Evolutionary conservation across 2,797 vertebrate genomes (phyloP), one percentile per base, ranked within the genome.

Genomic region (Clarias pachynema): DNA sequence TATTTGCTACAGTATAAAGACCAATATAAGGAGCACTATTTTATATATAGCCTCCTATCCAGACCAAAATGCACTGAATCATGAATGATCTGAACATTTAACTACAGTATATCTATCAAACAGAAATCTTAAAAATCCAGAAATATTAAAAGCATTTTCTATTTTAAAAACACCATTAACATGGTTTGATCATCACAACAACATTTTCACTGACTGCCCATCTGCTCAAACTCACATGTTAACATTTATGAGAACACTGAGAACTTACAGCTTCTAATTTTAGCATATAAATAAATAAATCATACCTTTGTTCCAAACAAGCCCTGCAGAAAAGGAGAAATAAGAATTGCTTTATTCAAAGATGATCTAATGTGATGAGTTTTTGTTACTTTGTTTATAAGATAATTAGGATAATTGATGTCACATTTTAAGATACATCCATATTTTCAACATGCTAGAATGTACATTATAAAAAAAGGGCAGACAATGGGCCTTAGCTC

Each of bases 221-320:
- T 49, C 22, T 73, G 22, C 49, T n/a, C 37, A 73, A 73, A 24
- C 0, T n/a, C 24, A 26, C n/a, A 15, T 12, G 37, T 73, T 22
- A 1, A 6, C 4, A 72, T n/a, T 44, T 44, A 44, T 44, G 10
- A 44, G 22, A 72, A 75, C 7, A 31, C 7, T 56, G 16, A 3
- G 26, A 75, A 53, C 40, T 73, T n/a, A 72, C 7, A 74, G 40
- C 22, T 12, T 44, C 22, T 5, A 44, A 44, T 40, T 72, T 44
- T 44, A 24, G 16, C 22, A 40, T 40, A 70, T 24, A 40, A 44
- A 40, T 15, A 31, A 22, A 7, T 9, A 26, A 16, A 44, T 91
- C 94, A 86, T 93, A 98, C 97, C 93, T 96, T 96, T 85, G 94
- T 88, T 94, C 97, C 97, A 20, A 94, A 94, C 81, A 93, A 89